Conservation (phyloP, 2,113 vertebrate genomes). For the Vombatus ursinus region DNA sequence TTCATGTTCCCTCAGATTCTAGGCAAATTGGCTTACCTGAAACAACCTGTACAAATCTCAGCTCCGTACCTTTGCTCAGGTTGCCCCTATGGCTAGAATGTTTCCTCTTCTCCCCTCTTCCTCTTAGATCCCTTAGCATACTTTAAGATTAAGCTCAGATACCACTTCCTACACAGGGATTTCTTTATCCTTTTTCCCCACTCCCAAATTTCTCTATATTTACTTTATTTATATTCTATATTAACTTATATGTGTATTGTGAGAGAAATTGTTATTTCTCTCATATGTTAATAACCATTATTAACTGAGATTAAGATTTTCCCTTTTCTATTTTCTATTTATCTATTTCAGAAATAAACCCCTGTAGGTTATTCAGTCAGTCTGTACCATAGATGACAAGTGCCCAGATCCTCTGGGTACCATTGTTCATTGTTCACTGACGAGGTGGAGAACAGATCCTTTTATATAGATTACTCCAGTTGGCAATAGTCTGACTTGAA, state of each 20-base stretch:
- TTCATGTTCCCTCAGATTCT: background rate
- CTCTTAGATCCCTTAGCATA: background rate
- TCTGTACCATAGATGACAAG: background rate
- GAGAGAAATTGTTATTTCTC: background rate
- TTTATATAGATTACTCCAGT: background rate
- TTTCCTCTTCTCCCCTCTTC: background rate
- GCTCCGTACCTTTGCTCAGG: background rate
- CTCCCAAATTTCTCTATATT: too few relatives aligned
- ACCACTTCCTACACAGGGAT: background rate
- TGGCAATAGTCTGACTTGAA: too few relatives aligned
- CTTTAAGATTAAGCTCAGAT: background rate
- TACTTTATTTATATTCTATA: background rate
- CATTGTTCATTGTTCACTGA: background rate
- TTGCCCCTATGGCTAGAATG: background rate
- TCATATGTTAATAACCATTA: background rate
- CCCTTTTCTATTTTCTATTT: background rate
- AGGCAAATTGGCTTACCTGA: background rate
- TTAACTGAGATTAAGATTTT: background rate
- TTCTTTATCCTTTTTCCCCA: background rate
- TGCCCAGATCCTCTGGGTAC: background rate
- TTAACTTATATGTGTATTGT: background rate
- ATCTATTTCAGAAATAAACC: background rate
- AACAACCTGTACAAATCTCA: background rate
- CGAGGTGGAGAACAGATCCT: background rate
- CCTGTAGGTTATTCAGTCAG: background rate